Percentiles rank a stretch among this genome's conserved stretches.
These are phyloP conservation scores for Oriolus oriolus DNA, from an alignment of 2,113 vertebrate species.

Conservation along the genomic window DNA sequence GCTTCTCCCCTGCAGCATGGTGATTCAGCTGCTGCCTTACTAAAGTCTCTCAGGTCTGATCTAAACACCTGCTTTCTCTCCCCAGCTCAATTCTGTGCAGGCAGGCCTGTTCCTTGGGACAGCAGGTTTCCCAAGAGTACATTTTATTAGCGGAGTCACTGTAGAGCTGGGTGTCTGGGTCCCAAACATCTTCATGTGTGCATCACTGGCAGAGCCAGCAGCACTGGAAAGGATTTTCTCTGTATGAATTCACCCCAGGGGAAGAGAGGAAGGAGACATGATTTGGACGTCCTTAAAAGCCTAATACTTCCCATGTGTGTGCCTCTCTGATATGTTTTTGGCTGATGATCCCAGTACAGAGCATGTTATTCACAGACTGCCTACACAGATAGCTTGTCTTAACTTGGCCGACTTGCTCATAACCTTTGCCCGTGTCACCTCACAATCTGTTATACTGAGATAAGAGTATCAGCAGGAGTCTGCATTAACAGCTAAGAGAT, in stretches of 20 bases:
- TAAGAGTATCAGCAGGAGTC: background rate
- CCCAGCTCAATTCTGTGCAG: background rate
- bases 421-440: background rate
- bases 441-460: background rate
- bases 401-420: background rate
- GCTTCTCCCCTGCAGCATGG: rapidly evolving
- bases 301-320: rapidly evolving
- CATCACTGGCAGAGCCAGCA: background rate
- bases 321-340: background rate
- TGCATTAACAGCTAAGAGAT: background rate
- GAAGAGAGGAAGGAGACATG: background rate
- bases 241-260: background rate
- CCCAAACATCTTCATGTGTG: background rate
- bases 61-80: background rate
- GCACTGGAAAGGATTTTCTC: background rate
- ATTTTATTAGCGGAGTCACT: background rate
- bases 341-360: background rate
- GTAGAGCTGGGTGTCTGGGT: background rate
- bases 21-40: background rate
- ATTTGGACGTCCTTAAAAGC: background rate
- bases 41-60: background rate
- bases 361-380: background rate
- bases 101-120: background rate
- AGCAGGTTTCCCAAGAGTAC: background rate
- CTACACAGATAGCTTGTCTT: background rate